Evolutionary conservation across 2,797 vertebrate species (phyloP).

Genomic region (Acanthurus tractus): DNA sequence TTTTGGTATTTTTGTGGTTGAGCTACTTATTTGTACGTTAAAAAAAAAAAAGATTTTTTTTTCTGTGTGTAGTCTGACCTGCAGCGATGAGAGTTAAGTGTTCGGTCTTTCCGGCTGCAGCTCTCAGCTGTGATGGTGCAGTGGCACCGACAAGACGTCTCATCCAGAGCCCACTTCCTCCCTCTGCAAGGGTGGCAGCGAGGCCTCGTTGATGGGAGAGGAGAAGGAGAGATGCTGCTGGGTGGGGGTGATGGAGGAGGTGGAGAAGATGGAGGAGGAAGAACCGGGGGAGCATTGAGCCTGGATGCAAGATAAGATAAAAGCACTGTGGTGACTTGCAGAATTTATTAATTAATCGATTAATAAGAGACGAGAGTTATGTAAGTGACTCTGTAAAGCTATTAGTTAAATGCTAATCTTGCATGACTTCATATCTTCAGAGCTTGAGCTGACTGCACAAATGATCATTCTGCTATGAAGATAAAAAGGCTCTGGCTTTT

Average conservation of each 20-base stretch:
- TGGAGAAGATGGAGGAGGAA: conserved; percentile 37
- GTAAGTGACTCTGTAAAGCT: background rate
- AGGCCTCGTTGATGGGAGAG: conserved; percentile 43
- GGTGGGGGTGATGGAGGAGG: conserved; percentile 32
- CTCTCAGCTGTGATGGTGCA: conserved; percentile 78
- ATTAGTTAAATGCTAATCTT: background rate
- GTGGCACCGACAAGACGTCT: conserved; percentile 77
- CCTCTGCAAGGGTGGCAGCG: conserved; percentile 81
- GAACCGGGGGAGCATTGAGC: conserved; percentile 53
- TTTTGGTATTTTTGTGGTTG: background rate
- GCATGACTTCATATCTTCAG: too few relatives aligned
- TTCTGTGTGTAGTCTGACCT: conserved; percentile 73
- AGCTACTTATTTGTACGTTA: background rate
- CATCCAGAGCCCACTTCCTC: conserved; percentile 82
- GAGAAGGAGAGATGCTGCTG: conserved; percentile 31
- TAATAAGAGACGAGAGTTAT: background rate
- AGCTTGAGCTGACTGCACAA: too few relatives aligned
- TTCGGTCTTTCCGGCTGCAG: conserved; percentile 80
- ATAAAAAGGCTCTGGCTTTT: too few relatives aligned
- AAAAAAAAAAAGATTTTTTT: background rate
- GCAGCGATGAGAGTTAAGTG: conserved; percentile 82
- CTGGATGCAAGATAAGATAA: conserved; percentile 55
- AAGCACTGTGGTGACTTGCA: conserved; percentile 17
- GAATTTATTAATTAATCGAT: background rate
- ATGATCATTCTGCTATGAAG: too few relatives aligned